Percentiles rank a stretch among this genome's conserved stretches.
phyloP scores from a whole-genome alignment of 1,140 invertebrate genomes.

The Drosophila azteca region DNA sequence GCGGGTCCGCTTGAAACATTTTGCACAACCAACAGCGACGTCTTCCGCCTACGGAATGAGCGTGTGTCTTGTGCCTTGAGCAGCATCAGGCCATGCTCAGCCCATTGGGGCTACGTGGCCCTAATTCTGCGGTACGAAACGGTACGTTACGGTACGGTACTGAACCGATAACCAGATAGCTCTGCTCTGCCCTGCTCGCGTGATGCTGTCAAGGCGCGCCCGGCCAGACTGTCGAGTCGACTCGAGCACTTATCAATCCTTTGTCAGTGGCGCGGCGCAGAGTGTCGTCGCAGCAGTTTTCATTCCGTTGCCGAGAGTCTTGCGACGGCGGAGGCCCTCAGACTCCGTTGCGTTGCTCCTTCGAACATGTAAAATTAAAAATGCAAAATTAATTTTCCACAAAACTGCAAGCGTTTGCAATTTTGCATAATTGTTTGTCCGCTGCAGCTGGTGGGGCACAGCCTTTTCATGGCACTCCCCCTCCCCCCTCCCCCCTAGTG shows the following conservation, averaged over 20 bases:
- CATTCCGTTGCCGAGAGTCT: no score
- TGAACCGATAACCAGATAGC: constrained; percentile 16
- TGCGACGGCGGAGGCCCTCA: not conserved
- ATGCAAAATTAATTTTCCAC: constrained; percentile 83
- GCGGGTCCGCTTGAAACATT: constrained; percentile 43
- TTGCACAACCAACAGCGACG: constrained; percentile 30
- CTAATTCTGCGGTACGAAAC: constrained; percentile 23
- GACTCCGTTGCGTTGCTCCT: not conserved
- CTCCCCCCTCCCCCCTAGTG: not conserved
- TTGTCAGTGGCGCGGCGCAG: constrained; percentile 39
- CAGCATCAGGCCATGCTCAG: constrained; percentile 16
- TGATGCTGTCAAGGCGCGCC: constrained; percentile 16
- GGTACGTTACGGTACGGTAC: not conserved
- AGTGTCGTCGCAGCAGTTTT: constrained; percentile 42
- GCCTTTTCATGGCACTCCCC: constrained; percentile 8
- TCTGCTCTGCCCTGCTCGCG: constrained; percentile 16
- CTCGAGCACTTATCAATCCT: constrained; percentile 69
- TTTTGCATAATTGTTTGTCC: constrained; percentile 83
- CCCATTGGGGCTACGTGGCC: constrained; percentile 2
- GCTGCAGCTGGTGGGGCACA: constrained; percentile 22
- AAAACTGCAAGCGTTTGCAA: constrained; percentile 73
- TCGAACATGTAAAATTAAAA: constrained; percentile 66
- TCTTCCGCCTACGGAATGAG: constrained; percentile 51
- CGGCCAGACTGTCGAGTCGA: constrained; percentile 4
- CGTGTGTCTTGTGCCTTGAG: not conserved